These are phyloP conservation scores for Cactoblastis cactorum DNA, from an alignment of 2,888 invertebrate genomes.

Conservation along the genomic window DNA sequence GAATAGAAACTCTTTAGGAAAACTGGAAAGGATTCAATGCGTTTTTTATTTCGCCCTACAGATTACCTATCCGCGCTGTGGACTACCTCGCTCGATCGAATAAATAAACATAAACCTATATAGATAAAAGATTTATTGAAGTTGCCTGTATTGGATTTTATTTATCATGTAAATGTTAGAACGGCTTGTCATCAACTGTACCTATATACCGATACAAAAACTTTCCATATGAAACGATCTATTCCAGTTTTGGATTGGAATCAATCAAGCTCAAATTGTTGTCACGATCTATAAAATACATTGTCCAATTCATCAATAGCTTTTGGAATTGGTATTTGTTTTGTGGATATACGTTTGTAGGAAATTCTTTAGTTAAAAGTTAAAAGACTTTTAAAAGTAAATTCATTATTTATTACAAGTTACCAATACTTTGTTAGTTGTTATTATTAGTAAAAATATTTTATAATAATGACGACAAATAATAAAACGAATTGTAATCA, in stretches of 20 bases:
- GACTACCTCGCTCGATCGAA: neutral
- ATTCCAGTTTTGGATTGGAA: neutral
- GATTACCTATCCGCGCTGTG: neutral
- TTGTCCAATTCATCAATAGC: neutral
- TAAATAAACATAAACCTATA: neutral
- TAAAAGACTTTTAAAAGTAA: no score
- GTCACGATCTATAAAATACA: neutral
- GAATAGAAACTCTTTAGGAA: constrained; percentile 2
- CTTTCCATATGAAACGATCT: neutral
- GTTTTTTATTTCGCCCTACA: neutral
- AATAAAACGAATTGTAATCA: no score
- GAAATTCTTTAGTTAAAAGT: no score
- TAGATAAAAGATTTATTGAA: neutral
- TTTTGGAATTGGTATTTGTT: no score
- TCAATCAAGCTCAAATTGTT: neutral
- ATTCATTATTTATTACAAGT: no score
- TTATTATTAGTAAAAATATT: no score
- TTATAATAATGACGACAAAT: no score
- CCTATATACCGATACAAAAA: neutral
- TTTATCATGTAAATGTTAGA: neutral
- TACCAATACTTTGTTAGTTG: no score
- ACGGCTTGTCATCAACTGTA: neutral
- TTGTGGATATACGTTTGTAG: no score
- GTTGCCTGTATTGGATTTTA: neutral
- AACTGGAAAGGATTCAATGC: neutral